Base-by-base conservation (phyloP, 1,140 invertebrate species). In the Ips typographus region DNA sequence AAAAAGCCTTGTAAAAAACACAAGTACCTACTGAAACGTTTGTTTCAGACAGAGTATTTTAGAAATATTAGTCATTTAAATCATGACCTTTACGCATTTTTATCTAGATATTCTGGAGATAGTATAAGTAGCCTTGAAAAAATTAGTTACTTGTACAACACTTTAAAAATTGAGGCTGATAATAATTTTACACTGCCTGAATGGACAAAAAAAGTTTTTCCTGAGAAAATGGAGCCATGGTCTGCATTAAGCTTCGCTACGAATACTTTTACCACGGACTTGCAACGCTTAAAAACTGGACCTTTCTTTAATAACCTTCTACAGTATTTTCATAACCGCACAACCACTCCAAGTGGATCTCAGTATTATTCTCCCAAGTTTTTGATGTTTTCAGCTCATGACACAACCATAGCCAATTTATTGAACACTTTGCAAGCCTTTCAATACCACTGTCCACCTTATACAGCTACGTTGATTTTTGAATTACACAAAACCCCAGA, bases 351-450 rank as follows among this genome's bases (percentile, higher is more conserved):
- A 1, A 52, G 44, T 37, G 44, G 39, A 3, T 37, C 64, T n/a
- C 44, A 59, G 39, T 71, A 65, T 47, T 66, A 63, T 40, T 36
- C 42, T 5, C 83, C 87, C 42, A 91, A 89, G 73, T 70, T 94
- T 55, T 87, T 86, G 75, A 83, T 94, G 38, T 93, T 91, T 74
- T 93, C 91, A 75, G 90, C 84, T 40, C 94, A 96, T 79, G 94
- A 96, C 79, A 88, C 89, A 2, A 95, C 91, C 0, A 78, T 96
- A 4, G 89, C 90, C 0, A 91, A 89, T 74, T 73, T 95, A 40
- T 82, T 96, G 2, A 89, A 89, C 77, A 84, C 89, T 0, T 79
- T 96, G 40, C 85, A 87, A 8, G 73, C 94, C 2, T 96, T 89
- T 77, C 85, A 95, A 63, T 82, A 83, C 2, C 88, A 90, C 61